Conservation (phyloP, 2,113 vertebrate species). For the Myanophis thanlyinensis region DNA sequence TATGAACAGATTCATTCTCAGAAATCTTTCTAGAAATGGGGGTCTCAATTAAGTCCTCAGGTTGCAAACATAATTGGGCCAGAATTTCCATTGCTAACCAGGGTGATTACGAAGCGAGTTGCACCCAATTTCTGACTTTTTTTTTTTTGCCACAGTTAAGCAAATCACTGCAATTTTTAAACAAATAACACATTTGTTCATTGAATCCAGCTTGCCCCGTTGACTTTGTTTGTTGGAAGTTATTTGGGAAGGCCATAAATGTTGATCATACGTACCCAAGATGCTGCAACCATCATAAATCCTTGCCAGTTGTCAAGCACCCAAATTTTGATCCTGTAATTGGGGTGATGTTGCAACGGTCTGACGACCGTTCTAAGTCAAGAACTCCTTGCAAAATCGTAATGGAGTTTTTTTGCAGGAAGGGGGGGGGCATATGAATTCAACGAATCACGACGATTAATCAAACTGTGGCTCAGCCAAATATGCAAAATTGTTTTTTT, state of each 20-base stretch:
- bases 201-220: background rate
- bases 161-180: background rate
- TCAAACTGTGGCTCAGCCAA: background rate
- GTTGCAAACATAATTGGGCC: too few relatives aligned
- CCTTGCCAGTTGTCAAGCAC: background rate
- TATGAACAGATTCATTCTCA: background rate
- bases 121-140: background rate
- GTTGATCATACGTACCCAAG: background rate
- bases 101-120: background rate
- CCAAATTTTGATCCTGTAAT: background rate
- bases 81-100: too few relatives aligned
- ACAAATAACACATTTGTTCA: background rate
- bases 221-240: background rate
- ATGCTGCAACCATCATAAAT: background rate
- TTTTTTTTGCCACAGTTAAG: background rate
- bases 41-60: background rate
- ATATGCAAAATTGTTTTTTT: background rate
- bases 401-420: background rate
- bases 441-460: background rate
- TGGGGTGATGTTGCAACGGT: background rate
- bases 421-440: background rate
- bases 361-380: background rate
- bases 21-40: background rate
- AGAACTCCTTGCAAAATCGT: background rate
- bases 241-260: background rate